Evolutionary conservation across 2,113 vertebrate species (phyloP).

Genomic region (Acanthochromis polyacanthus): DNA sequence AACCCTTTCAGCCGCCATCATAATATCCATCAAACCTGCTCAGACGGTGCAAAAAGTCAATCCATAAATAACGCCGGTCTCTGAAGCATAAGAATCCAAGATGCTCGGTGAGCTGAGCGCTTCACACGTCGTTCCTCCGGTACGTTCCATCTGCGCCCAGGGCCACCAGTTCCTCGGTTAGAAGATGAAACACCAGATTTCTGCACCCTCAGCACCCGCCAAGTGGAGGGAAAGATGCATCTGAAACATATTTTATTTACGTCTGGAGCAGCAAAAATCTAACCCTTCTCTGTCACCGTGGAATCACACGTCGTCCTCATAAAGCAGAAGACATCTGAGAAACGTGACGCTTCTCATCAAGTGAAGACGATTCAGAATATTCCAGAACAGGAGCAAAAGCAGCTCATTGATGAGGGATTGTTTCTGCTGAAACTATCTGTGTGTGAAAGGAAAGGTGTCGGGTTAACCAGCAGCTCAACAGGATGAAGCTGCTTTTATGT

Average conservation of each 20-base stretch:
- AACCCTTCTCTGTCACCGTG: constrained; percentile 27
- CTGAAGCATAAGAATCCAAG: constrained; percentile 56
- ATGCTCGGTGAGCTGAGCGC: constrained; percentile 48
- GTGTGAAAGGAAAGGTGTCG: not conserved
- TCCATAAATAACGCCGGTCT: constrained; percentile 54
- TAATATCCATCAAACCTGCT: constrained; percentile 20
- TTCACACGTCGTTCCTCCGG: constrained; percentile 56
- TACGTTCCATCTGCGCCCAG: constrained; percentile 48
- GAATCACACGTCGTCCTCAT: constrained; percentile 30
- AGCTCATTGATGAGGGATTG: not conserved
- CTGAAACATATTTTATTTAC: constrained; percentile 70
- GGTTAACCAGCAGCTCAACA: no score
- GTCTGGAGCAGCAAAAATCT: constrained; percentile 22
- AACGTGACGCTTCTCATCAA: no score
- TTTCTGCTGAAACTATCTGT: not conserved
- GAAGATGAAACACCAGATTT: constrained; percentile 51
- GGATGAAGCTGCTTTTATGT: no score
- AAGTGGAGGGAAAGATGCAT: constrained; percentile 51
- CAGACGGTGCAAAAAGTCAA: constrained; percentile 26
- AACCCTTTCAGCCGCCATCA: not conserved
- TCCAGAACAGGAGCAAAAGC: not conserved
- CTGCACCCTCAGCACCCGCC: constrained; percentile 52
- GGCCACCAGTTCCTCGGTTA: constrained; percentile 21
- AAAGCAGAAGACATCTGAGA: not conserved
- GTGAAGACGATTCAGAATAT: not conserved